Percentiles rank a stretch among this genome's conserved stretches.
Conservation (phyloP, 1,140 invertebrate genomes). For the Asbolus verrucosus region DNA sequence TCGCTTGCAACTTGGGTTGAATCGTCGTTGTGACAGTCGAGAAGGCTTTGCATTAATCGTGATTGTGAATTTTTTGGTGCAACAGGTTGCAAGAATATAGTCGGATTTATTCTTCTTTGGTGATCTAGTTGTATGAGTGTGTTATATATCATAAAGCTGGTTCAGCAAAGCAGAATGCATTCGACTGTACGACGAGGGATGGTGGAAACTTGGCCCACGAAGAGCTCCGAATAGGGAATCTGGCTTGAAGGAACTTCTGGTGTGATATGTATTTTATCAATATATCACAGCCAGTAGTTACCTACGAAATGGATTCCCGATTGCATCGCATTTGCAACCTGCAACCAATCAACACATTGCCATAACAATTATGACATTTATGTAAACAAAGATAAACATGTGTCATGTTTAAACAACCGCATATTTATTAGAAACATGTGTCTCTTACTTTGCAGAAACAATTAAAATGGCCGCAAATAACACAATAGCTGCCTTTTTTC, state of each 20-base stretch:
- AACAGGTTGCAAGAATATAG: slow-evolving; percentile 52
- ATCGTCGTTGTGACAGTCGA: slow-evolving; percentile 1
- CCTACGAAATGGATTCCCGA: slow-evolving; percentile 63
- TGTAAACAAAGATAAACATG: too few relatives aligned
- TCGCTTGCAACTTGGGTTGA: slow-evolving; percentile 60
- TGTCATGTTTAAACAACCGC: too few relatives aligned
- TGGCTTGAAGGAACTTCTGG: slow-evolving; percentile 65
- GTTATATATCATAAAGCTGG: slow-evolving; percentile 64
- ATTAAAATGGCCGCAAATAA: slow-evolving; percentile 40
- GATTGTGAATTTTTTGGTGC: slow-evolving; percentile 20
- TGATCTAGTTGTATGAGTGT: slow-evolving; percentile 66
- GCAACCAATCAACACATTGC: slow-evolving; percentile 1
- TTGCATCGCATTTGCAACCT: slow-evolving; percentile 37
- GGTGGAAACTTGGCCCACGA: too few relatives aligned
- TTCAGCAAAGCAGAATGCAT: slow-evolving; percentile 66
- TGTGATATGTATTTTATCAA: slow-evolving; percentile 63
- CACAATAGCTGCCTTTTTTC: slow-evolving; percentile 12
- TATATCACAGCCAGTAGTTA: slow-evolving; percentile 66
- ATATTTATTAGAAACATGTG: too few relatives aligned
- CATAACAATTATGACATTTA: too few relatives aligned
- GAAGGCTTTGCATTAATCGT: not conserved
- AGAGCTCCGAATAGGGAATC: slow-evolving; percentile 58
- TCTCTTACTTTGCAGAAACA: slow-evolving; percentile 33
- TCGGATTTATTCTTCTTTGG: slow-evolving; percentile 66
- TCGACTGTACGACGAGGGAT: slow-evolving; percentile 61